These are phyloP conservation scores for Chrysopa pallens DNA, from an alignment of 1,140 invertebrate species.

Conservation along the genomic window DNA sequence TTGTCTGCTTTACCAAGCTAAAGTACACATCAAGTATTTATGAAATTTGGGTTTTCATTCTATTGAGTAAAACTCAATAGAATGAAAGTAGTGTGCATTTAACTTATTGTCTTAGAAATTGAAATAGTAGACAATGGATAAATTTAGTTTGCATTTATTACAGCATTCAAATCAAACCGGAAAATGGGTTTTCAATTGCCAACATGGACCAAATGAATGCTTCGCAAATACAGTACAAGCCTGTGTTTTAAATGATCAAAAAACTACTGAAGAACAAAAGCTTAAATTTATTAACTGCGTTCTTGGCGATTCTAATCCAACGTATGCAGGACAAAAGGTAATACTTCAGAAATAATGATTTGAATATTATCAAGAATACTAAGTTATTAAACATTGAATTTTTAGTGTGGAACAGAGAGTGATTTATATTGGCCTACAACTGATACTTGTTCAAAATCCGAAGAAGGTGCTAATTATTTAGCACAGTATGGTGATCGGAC, in stretches of 20 bases:
- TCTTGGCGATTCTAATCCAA: slow-evolving; percentile 24
- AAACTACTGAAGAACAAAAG: slow-evolving; percentile 18
- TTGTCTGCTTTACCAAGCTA: too few species aligned
- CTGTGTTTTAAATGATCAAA: slow-evolving; percentile 32
- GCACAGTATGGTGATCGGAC: slow-evolving; percentile 35
- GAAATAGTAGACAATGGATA: too few species aligned
- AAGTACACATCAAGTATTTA: too few species aligned
- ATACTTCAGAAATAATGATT: too few species aligned
- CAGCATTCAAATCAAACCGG: slow-evolving; percentile 20
- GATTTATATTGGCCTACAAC: slow-evolving; percentile 17
- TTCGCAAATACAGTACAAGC: slow-evolving; percentile 42
- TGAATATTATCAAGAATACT: too few species aligned
- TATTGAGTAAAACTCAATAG: too few species aligned
- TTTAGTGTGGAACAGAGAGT: slow-evolving; percentile 26
- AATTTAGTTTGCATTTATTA: too few species aligned
- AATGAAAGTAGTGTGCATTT: too few species aligned
- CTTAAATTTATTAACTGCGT: slow-evolving; percentile 32
- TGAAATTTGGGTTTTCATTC: too few species aligned
- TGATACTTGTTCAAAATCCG: slow-evolving; percentile 22
- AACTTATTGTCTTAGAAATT: too few species aligned
- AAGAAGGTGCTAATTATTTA: slow-evolving; percentile 29
- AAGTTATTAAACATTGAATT: too few species aligned
- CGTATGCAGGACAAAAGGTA: slow-evolving; percentile 16
- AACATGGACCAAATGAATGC: slow-evolving; percentile 46
- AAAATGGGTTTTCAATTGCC: slow-evolving; percentile 37